These are phyloP conservation scores for Octopus bimaculoides DNA, from an alignment of 1,140 invertebrate species.

Conservation along the genomic window DNA sequence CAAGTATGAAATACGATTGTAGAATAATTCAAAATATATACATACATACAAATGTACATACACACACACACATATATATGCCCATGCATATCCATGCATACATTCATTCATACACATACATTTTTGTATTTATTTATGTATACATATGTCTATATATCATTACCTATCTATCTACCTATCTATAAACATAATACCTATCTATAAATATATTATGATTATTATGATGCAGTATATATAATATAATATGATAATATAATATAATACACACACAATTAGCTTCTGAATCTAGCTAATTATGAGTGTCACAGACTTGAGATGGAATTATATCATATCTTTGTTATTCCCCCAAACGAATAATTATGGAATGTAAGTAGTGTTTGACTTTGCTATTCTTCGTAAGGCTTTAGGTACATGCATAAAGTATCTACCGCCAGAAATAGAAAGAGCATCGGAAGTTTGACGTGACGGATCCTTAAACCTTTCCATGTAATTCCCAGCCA, in stretches of 20 bases:
- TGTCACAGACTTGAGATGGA: no score
- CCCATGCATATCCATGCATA: neutral
- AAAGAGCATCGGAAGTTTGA: no score
- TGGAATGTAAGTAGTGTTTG: no score
- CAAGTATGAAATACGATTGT: no score
- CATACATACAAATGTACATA: neutral
- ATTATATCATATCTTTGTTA: no score
- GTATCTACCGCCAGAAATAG: no score
- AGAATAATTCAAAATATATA: neutral
- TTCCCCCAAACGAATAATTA: no score
- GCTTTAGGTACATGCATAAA: no score
- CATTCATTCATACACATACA: neutral
- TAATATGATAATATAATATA: neutral
- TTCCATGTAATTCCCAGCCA: no score
- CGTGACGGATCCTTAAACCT: no score
- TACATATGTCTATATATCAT: neutral
- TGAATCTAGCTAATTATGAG: no score
- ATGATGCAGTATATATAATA: neutral
- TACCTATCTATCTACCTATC: neutral
- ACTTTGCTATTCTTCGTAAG: no score
- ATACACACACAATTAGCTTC: neutral
- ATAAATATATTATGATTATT: neutral
- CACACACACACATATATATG: neutral
- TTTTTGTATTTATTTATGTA: neutral
- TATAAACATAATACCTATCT: neutral